phyloP scores from a whole-genome alignment of 2,888 invertebrate genomes.

The Phrixothrix hirtus region DNA sequence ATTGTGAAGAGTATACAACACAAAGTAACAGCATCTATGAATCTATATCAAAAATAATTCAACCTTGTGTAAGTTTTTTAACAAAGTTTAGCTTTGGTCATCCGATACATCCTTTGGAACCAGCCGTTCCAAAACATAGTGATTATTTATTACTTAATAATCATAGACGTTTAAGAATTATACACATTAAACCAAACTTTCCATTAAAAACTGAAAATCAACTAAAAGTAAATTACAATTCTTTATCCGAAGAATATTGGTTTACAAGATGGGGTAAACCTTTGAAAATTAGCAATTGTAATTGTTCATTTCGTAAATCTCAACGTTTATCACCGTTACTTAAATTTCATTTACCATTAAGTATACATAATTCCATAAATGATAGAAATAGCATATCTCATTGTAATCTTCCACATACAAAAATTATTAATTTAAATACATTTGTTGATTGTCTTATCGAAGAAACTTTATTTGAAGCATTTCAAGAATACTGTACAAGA shows the following conservation, averaged over 20 bases:
- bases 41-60: slow-evolving; percentile 26
- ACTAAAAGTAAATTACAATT: slow-evolving; percentile 43
- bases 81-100: slow-evolving; percentile 43
- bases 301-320: slow-evolving; percentile 54
- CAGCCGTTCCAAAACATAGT: slow-evolving; percentile 47
- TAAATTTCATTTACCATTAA: slow-evolving; percentile 32
- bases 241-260: slow-evolving; percentile 57
- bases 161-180: slow-evolving; percentile 47
- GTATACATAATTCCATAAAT: slow-evolving; percentile 20
- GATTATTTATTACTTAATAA: slow-evolving; percentile 50
- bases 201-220: slow-evolving; percentile 33
- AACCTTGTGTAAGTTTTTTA: slow-evolving; percentile 29
- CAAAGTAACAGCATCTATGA: slow-evolving; percentile 13
- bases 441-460: slow-evolving; percentile 52
- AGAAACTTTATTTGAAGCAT: slow-evolving; percentile 52
- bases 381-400: slow-evolving; percentile 29
- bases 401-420: slow-evolving; percentile 42
- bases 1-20: slow-evolving; percentile 5
- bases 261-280: slow-evolving; percentile 57
- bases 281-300: slow-evolving; percentile 50
- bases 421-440: slow-evolving; percentile 48
- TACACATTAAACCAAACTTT: slow-evolving; percentile 47
- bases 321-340: slow-evolving; percentile 46
- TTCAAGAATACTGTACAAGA: slow-evolving; percentile 48
- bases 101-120: slow-evolving; percentile 49